Evolutionary conservation across 2,113 vertebrate genomes (phyloP).

Genomic region (Ceratotherium simum): DNA sequence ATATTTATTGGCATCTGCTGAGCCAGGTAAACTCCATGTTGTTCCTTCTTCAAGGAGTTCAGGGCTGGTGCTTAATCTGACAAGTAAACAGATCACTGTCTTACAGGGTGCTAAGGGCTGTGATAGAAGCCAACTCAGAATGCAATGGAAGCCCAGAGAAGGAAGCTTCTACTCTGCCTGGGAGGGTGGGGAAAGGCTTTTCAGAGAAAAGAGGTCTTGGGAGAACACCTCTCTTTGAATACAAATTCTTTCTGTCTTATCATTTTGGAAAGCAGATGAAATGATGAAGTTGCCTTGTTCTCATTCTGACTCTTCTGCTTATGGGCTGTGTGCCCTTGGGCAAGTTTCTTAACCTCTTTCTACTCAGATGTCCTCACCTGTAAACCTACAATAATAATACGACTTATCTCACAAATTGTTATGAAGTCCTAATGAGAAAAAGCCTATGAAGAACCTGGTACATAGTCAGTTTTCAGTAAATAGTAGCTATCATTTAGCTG

Average conservation of each 20-base stretch:
- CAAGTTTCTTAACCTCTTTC: background rate
- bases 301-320: background rate
- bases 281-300: background rate
- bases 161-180: background rate
- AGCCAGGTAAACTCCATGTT: background rate
- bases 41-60: background rate
- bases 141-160: accelerated
- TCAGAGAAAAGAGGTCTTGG: background rate
- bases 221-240: background rate
- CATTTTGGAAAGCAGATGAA: background rate
- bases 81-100: background rate
- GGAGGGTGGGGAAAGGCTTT: background rate
- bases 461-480: background rate
- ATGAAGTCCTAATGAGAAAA: background rate
- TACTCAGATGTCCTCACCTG: background rate
- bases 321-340: background rate
- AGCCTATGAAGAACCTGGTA: background rate
- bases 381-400: background rate
- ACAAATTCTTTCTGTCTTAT: background rate
- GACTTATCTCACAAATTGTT: background rate
- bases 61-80: background rate
- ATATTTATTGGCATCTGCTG: background rate
- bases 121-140: too few relatives aligned
- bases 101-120: background rate
- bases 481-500: background rate